Base-by-base conservation (phyloP, 1,140 invertebrate genomes). In the Bombus waltoni region DNA sequence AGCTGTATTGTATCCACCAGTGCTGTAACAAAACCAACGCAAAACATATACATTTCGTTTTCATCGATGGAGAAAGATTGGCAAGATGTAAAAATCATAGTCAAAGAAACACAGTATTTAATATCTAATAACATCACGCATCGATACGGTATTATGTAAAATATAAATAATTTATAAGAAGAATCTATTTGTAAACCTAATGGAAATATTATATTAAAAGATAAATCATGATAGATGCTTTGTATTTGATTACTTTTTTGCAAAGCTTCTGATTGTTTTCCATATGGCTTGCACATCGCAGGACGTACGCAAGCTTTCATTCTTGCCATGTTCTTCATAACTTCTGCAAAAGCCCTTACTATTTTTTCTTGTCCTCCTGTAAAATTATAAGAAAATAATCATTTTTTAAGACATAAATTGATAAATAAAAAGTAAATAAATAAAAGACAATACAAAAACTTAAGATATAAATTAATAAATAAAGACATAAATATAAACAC, bases 221-320 rank as follows among this genome's bases (percentile, higher is more conserved):
- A 65, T 62, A 25, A 38, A 35, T n/a, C 13, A 35, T n/a, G 35
- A 79, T 47, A 79, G 62, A 71, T 47, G 68, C 28, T 62, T 59
- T 66, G 25, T 78, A 42, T 74, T 25, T 85, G 44, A 81, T 96
- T 94, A 98, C 97, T 98, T 96, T 98, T 98, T 94, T 98, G 97
- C 89, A 98, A 95, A 93, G 97, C 97, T 95, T 98, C 97, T 62
- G 97, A 98, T 94, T 98, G 97, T 94, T 98, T 98, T 88, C 97
- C 97, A 94, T 98, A 98, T 62, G 97, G 97, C 94, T 98, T 98
- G 92, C 97, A 98, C 97, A 98, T 98, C 42, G 97, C 97, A 83
- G 97, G 97, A 81, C 97, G 96, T 87, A 98, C 97, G 92, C 97
- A 98, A 86, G 97, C 97, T 94, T 98, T 97, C 97, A 98, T 98